Evolutionary conservation across 2,113 vertebrate genomes (phyloP).

Genomic region (Trogon melanurus): DNA sequence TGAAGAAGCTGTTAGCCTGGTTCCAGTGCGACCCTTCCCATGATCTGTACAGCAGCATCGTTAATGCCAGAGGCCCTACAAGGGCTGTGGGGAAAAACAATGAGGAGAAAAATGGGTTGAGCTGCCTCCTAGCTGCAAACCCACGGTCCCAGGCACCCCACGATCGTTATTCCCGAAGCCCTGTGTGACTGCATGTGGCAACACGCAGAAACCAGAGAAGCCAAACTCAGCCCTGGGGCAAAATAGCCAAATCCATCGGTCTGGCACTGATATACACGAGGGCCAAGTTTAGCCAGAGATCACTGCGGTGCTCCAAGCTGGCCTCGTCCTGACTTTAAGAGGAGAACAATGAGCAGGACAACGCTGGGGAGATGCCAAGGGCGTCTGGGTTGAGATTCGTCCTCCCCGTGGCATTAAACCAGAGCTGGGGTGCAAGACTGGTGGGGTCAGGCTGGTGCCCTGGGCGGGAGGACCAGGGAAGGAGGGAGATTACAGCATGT

Average conservation of each 20-base stretch:
- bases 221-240: not conserved
- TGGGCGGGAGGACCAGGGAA: not conserved
- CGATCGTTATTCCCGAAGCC: accelerated
- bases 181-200: not conserved
- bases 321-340: not conserved
- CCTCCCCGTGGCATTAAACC: not conserved
- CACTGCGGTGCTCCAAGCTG: not conserved
- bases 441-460: not conserved
- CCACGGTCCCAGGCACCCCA: not conserved
- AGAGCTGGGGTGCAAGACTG: not conserved
- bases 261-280: accelerated
- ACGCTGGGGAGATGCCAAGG: not conserved
- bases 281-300: not conserved
- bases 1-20: not conserved
- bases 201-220: not conserved
- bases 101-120: not conserved
- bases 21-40: not conserved
- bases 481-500: not conserved
- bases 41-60: accelerated
- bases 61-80: not conserved
- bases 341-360: not conserved
- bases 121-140: not conserved
- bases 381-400: not conserved
- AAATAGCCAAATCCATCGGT: not conserved
- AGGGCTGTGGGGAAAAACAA: not conserved